phyloP scores from a whole-genome alignment of 2,113 vertebrate species.

The Ceratotherium simum region DNA sequence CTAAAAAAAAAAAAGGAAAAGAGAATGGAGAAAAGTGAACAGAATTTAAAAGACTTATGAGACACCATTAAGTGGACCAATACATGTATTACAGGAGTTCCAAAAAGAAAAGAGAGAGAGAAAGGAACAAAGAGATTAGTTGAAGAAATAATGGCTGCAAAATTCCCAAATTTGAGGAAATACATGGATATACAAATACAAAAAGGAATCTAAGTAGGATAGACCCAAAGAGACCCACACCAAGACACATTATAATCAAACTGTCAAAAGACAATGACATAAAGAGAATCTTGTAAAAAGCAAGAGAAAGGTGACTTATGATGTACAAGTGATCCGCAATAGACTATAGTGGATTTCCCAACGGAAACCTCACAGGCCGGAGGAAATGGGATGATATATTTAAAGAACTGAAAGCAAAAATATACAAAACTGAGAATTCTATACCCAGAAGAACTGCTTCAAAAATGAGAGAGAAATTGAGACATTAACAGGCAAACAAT shows the following conservation, averaged over 20 bases:
- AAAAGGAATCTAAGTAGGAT: background rate
- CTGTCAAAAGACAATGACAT: background rate
- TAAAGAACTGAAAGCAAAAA: background rate
- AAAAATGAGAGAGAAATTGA: background rate
- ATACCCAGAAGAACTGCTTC: background rate
- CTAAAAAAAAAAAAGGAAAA: background rate
- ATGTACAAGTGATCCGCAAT: background rate
- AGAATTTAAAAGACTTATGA: background rate
- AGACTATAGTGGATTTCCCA: background rate
- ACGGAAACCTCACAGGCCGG: background rate
- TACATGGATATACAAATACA: background rate
- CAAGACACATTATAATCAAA: background rate
- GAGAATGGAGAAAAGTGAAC: background rate
- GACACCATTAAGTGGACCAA: background rate
- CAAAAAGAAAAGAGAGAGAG: background rate
- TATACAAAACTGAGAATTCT: background rate
- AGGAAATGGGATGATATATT: background rate
- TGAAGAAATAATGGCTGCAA: background rate
- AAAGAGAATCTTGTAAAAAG: background rate
- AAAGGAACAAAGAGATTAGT: background rate
- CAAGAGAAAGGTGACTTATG: background rate
- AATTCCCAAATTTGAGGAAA: background rate
- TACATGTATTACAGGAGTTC: background rate
- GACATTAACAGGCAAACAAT: background rate
- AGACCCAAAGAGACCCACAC: background rate